Conservation (phyloP, 2,888 invertebrate genomes). For the Athalia cordata region DNA sequence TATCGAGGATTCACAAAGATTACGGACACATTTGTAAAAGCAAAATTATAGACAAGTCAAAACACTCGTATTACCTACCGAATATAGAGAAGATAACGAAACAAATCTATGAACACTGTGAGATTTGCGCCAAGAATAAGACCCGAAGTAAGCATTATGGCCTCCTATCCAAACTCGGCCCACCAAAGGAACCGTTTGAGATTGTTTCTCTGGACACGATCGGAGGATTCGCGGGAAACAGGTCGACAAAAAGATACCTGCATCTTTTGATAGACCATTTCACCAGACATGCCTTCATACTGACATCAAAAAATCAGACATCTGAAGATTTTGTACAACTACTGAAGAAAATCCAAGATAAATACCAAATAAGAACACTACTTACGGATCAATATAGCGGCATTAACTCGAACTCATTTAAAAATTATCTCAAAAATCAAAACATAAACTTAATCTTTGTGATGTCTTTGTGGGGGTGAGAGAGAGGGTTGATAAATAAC, state of each 20-base stretch:
- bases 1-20: slow-evolving; percentile 46
- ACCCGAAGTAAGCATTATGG: slow-evolving; percentile 18
- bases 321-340: slow-evolving; percentile 51
- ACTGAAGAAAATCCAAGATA: slow-evolving; percentile 47
- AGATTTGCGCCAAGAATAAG: slow-evolving; percentile 18
- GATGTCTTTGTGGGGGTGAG: too few relatives aligned
- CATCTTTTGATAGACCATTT: slow-evolving; percentile 41
- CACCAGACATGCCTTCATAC: slow-evolving; percentile 52
- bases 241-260: slow-evolving; percentile 35
- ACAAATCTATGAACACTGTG: slow-evolving; percentile 16
- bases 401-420: slow-evolving; percentile 53
- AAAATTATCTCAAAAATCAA: slow-evolving; percentile 50
- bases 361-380: slow-evolving; percentile 50
- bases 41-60: slow-evolving; percentile 47
- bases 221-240: slow-evolving; percentile 39
- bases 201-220: slow-evolving; percentile 34
- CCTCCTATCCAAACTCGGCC: slow-evolving; percentile 10
- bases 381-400: slow-evolving; percentile 54
- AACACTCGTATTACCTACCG: slow-evolving; percentile 42
- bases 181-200: slow-evolving; percentile 21
- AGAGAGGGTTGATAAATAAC: too few relatives aligned
- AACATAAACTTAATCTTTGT: slow-evolving; percentile 51
- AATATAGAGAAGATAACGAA: slow-evolving; percentile 45
- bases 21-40: slow-evolving; percentile 50
- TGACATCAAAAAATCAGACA: slow-evolving; percentile 50